Base-by-base conservation (phyloP, 2,888 invertebrate genomes). In the Chelonus formosanus region DNA sequence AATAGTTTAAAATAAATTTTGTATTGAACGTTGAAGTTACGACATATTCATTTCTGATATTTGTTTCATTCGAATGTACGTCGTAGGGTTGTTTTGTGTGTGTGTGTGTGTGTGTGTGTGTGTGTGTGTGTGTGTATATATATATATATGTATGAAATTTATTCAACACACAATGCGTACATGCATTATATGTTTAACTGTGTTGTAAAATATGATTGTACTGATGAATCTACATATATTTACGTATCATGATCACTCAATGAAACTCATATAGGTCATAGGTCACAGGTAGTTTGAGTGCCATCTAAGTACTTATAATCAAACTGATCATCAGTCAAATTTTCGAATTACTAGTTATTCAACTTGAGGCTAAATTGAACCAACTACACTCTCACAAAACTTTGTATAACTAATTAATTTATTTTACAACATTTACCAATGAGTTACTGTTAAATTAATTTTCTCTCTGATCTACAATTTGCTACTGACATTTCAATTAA, bases 261-360 rank as follows among this genome's bases (percentile, higher is more conserved):
- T 52, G 20, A 44, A 44, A 34, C 44, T 34, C 44, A 53, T 45
- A 60, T 65, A 65, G 65, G 65, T 65, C 65, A 65, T 60, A 60
- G 60, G 58, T 64, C 53, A 64, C 40, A 53, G 54, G 36, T 60
- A 59, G 65, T 65, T 60, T 44, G 32, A 44, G 32, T 61, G 52
- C 32, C 31, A 61, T 40, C 53, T 53, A 43, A 52, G 52, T 36
- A 52, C 36, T 47, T 40, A 40, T 40, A 40, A 40, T 40, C 40
- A 40, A 48, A 52, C 52, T 5, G 34, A 52, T 8, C 8, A 8
- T 32, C 32, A 52, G 52, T 52, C 32, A 8, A 5, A 32, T 8
- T 52, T 5, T 6, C 34, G 34, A 52, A 5, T 34, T 32, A 52
- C 8, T 32, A 32, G 32, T 52, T 52, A 52, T 52, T 34, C 31